A percentile compares a stretch with the other conserved stretches of the same genome.
Evolutionary conservation across 2,797 vertebrate genomes (phyloP).

Genomic region (Neosilurus mollespiculum): DNA sequence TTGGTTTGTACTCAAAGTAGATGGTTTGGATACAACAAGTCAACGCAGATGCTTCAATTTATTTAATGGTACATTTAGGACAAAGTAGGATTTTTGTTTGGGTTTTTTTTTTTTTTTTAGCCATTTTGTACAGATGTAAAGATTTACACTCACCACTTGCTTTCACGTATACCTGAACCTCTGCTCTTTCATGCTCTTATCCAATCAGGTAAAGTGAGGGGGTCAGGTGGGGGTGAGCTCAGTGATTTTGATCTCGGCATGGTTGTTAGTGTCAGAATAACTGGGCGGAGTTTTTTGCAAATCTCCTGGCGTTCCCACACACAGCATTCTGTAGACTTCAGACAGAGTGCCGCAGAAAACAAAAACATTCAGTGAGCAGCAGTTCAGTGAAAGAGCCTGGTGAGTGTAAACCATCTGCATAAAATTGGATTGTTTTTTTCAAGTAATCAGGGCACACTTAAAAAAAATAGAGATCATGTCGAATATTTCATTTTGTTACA

Average conservation of each 20-base stretch:
- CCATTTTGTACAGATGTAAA: neutral
- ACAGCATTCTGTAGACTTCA: neutral
- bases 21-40: too few relatives aligned
- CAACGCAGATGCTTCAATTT: neutral
- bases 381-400: neutral
- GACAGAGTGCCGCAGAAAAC: neutral
- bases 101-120: too few relatives aligned
- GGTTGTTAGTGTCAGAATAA: neutral
- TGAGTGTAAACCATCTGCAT: neutral
- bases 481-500: neutral
- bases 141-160: neutral
- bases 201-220: neutral
- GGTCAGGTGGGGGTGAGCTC: neutral
- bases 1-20: neutral
- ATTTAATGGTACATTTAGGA: neutral
- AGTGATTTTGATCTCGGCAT: neutral
- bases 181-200: neutral
- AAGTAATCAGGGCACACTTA: neutral
- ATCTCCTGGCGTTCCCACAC: neutral
- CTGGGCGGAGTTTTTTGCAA: neutral
- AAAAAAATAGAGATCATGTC: neutral
- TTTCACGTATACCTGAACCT: neutral
- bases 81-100: neutral
- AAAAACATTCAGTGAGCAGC: too few relatives aligned
- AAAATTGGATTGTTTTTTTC: neutral